phyloP scores from a whole-genome alignment of 2,113 vertebrate species.

The Cephalopterus ornatus region DNA sequence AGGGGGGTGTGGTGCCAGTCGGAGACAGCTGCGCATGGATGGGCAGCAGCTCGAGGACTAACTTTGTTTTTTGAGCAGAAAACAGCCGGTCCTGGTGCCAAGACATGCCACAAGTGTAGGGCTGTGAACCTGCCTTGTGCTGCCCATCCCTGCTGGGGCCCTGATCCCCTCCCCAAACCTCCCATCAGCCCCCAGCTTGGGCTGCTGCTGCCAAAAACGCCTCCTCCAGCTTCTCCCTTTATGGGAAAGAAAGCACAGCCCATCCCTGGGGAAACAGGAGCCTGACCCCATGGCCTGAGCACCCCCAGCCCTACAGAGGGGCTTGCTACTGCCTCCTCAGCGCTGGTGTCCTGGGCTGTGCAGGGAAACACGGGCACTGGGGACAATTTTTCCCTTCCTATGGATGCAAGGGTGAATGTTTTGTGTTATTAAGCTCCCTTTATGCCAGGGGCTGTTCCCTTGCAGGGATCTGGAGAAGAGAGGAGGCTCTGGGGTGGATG shows the following conservation, averaged over 20 bases:
- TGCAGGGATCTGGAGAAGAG: not conserved
- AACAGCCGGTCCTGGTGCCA: not conserved
- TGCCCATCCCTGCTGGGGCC: not conserved
- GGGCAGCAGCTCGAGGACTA: not conserved
- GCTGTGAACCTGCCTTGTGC: not conserved
- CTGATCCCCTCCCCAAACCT: not conserved
- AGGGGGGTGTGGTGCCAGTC: rapidly evolving
- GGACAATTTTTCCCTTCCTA: not conserved
- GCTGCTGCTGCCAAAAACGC: not conserved
- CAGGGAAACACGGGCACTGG: not conserved
- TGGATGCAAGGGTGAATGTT: rapidly evolving
- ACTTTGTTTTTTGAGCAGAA: not conserved
- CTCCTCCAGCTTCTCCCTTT: not conserved
- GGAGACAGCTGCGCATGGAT: rapidly evolving
- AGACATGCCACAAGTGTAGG: not conserved
- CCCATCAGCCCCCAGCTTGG: not conserved
- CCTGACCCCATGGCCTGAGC: rapidly evolving
- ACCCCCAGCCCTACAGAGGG: not conserved
- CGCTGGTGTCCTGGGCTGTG: not conserved
- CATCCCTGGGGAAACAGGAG: not conserved
- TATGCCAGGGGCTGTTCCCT: not conserved
- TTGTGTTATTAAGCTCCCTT: not conserved
- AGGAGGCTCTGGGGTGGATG: not conserved
- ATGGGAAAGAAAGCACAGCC: not conserved
- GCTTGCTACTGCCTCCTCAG: not conserved